These are phyloP conservation scores for Myopa testacea DNA, from an alignment of 2,888 invertebrate genomes.

Conservation along the genomic window DNA sequence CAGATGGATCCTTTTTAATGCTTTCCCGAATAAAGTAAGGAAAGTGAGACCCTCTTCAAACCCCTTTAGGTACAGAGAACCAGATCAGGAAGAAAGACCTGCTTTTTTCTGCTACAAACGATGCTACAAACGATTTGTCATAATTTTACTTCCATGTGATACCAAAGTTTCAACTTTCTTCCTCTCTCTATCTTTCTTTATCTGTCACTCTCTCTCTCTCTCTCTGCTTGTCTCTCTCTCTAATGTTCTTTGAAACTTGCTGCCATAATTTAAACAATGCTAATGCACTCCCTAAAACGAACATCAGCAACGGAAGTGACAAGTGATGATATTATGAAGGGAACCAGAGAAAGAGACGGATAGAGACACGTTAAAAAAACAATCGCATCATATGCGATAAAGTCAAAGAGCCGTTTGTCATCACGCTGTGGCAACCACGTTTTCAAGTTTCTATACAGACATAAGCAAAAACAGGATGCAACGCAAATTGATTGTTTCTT, in stretches of 20 bases:
- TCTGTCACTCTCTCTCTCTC: not conserved
- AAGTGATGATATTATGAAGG: not conserved
- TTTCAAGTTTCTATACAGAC: slow-evolving; percentile 16
- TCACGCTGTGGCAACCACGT: slow-evolving; percentile 18
- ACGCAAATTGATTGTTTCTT: slow-evolving; percentile 33
- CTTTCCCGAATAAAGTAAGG: no score
- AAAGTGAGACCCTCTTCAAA: no score
- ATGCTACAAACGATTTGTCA: no score
- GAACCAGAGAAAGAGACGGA: not conserved
- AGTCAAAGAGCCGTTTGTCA: slow-evolving; percentile 36
- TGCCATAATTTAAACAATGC: slow-evolving; percentile 16
- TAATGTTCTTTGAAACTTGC: not conserved
- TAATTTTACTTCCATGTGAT: not conserved
- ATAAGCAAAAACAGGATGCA: slow-evolving; percentile 30
- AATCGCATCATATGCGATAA: slow-evolving; percentile 27
- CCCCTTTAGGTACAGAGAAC: no score
- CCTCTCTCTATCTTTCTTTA: not conserved
- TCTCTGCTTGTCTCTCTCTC: not conserved
- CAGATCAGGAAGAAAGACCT: no score
- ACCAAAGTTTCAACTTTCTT: not conserved
- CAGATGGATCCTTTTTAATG: no score
- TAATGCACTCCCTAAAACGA: not conserved
- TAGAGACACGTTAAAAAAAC: not conserved
- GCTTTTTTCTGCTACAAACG: no score
- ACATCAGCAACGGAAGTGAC: slow-evolving; percentile 1